Base-by-base conservation (phyloP, 2,888 invertebrate genomes). In the Protula sp. region DNA sequence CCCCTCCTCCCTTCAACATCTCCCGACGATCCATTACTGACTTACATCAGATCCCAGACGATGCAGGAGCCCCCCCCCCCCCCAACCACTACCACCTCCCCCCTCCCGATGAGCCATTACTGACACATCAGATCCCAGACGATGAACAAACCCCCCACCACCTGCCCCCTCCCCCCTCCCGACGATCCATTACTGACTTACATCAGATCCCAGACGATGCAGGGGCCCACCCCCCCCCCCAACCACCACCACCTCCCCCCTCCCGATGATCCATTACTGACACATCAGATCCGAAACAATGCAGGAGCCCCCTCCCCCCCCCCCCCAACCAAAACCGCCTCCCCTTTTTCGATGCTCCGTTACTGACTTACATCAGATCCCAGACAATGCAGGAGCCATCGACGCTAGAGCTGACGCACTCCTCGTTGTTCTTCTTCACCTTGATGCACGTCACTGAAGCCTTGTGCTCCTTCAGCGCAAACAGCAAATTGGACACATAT, bases 361-460 rank as follows among this genome's bases (percentile, higher is more conserved):
- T 38, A 38, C 9, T 19, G 9, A 38, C 66, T 58, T 45, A 68
- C 68, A 48, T 53, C 4, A 94, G 83, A 75, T 94, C 91, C 95
- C 95, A 95, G 64, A 95, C 88, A 67, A 95, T 92, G 76, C 92
- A 92, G 2, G 92, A 91, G 14, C 95, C 94, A 81, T 95, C 95
- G 0, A 89, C 89, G 51, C 92, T 91, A 0, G 94, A 89, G 73
- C 92, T 92, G 22, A 92, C 89, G 0, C 92, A 91, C 79, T 92
- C 90, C 0, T 85, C 86, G 74, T 92, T 87, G 72, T 87, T 86
- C 62, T 86, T 85, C 30, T 89, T 89, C 59, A 94, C 87, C 66
- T 89, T 87, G 67, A 94, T 86, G 28, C 89, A 87, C 0, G 92
- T 89, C 60, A 94, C 89, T 0, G 90, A 88, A 9, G 90, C 92